Evolutionary conservation across 2,113 vertebrate genomes (phyloP).

Genomic region (Oryzias javanicus): DNA sequence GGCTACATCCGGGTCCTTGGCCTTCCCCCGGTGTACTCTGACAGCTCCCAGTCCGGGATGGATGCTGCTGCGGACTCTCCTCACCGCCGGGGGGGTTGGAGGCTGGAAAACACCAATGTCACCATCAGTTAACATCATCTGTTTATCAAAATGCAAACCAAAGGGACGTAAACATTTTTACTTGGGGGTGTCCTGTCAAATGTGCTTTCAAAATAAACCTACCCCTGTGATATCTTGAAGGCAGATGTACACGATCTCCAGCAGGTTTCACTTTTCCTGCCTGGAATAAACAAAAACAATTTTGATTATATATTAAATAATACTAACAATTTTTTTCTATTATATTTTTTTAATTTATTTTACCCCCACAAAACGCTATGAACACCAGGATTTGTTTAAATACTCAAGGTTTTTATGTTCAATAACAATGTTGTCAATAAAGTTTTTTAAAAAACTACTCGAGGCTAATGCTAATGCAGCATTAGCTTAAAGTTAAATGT

Average conservation of each 20-base stretch:
- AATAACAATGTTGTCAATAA: too few species aligned
- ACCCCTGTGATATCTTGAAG: slow-evolving; percentile 62
- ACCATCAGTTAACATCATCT: not conserved
- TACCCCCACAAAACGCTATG: too few species aligned
- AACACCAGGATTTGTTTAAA: too few species aligned
- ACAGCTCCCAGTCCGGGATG: slow-evolving; percentile 74
- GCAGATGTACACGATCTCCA: slow-evolving; percentile 67
- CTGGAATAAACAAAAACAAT: slow-evolving; percentile 49
- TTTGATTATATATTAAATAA: not conserved
- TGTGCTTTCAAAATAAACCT: slow-evolving; percentile 3
- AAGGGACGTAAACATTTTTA: not conserved
- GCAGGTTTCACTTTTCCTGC: slow-evolving; percentile 75
- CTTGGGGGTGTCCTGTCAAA: not conserved
- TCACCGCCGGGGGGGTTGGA: slow-evolving; percentile 73
- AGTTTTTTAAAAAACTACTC: too few species aligned
- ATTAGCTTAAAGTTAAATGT: not conserved
- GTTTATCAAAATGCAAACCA: not conserved
- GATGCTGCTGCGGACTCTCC: slow-evolving; percentile 77
- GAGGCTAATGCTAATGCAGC: too few species aligned
- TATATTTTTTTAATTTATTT: not conserved
- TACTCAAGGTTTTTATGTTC: too few species aligned
- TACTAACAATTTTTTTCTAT: too few species aligned
- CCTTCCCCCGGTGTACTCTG: slow-evolving; percentile 80
- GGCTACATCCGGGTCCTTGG: slow-evolving; percentile 81
- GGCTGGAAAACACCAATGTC: slow-evolving; percentile 61